Conservation (phyloP, 2,888 invertebrate genomes). For the Gibbula magus region DNA sequence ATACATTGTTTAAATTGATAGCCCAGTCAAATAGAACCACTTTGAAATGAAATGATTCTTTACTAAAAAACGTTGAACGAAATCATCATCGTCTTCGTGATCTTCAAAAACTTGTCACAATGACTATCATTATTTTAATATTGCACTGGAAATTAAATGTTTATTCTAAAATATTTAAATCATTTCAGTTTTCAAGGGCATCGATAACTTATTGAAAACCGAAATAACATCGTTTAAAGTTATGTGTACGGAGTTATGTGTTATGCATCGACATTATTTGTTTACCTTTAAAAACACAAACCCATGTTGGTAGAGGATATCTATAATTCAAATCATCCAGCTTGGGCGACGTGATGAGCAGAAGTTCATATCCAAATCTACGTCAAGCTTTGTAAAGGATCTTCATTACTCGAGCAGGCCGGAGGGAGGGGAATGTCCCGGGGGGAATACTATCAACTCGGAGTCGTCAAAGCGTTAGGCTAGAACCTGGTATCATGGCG, state of each 20-base stretch:
- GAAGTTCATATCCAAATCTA: neutral
- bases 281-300: constrained; percentile 1
- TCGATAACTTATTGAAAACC: neutral
- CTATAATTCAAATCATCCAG: neutral
- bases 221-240: neutral
- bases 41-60: too few relatives aligned
- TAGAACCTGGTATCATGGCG: too few relatives aligned
- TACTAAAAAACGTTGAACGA: too few relatives aligned
- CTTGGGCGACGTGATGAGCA: neutral
- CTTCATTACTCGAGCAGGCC: neutral
- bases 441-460: neutral
- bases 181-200: neutral
- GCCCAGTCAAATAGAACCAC: too few relatives aligned
- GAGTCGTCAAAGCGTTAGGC: too few relatives aligned
- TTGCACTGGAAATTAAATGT: too few relatives aligned
- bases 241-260: too few relatives aligned
- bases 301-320: neutral
- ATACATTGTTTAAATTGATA: too few relatives aligned
- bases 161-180: too few relatives aligned
- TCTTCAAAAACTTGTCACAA: too few relatives aligned
- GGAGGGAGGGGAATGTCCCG: neutral
- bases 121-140: too few relatives aligned
- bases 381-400: neutral
- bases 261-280: neutral
- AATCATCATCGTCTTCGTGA: too few relatives aligned